phyloP scores from a whole-genome alignment of 2,888 invertebrate genomes.

The Dolichopus griseipennis region DNA sequence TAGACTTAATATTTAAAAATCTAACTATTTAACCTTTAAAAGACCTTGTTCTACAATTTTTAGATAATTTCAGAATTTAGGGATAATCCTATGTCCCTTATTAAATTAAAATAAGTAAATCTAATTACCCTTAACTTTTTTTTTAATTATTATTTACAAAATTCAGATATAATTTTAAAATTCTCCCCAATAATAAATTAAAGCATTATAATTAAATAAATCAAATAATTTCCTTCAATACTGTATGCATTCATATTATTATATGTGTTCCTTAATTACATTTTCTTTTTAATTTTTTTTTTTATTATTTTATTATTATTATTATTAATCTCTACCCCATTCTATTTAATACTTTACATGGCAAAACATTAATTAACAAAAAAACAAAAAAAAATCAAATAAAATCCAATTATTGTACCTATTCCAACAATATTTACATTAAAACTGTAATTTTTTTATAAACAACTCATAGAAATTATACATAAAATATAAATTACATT shows the following conservation, averaged over 20 bases:
- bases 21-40: no score
- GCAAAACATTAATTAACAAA: not conserved
- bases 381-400: not conserved
- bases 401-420: slow-evolving; percentile 6
- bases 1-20: no score
- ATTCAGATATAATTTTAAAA: no score
- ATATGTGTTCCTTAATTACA: not conserved
- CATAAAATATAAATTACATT: not conserved
- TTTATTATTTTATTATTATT: not conserved
- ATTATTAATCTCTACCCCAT: not conserved
- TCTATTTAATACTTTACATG: not conserved
- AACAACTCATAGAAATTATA: not conserved
- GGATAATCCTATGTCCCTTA: no score
- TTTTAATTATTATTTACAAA: no score
- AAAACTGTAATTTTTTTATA: not conserved
- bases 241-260: not conserved
- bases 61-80: no score
- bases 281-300: not conserved
- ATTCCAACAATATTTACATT: slow-evolving; percentile 6
- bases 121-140: no score
- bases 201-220: not conserved
- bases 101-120: no score
- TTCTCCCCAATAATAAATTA: no score
- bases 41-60: no score
- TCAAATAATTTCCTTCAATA: not conserved